phyloP scores from a whole-genome alignment of 1,140 invertebrate species.

The Lasaia peninsularis region DNA sequence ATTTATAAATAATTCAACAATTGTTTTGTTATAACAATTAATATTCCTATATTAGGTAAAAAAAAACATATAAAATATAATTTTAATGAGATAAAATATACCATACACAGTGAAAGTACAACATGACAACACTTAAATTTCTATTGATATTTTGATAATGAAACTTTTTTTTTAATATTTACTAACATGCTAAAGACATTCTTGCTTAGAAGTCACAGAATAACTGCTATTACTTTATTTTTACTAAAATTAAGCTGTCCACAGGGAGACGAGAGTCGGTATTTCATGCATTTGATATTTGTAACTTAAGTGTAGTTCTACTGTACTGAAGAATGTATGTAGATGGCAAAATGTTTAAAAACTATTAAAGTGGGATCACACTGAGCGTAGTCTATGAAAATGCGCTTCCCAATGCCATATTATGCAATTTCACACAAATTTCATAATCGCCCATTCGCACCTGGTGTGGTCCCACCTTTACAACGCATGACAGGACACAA shows the following conservation, averaged over 20 bases:
- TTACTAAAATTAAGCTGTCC: too few relatives aligned
- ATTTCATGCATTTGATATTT: background rate
- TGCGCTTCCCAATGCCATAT: too few relatives aligned
- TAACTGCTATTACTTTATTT: background rate
- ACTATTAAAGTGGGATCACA: background rate
- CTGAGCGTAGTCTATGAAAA: too few relatives aligned
- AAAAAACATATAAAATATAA: background rate
- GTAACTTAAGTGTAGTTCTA: background rate
- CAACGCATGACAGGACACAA: constrained; percentile 56
- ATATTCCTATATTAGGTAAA: constrained; percentile 6
- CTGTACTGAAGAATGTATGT: background rate
- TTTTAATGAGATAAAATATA: constrained; percentile 5
- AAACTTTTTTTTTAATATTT: background rate
- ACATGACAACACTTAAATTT: background rate
- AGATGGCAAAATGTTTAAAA: constrained; percentile 27
- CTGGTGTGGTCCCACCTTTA: constrained; percentile 8
- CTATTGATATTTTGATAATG: too few relatives aligned
- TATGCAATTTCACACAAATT: too few relatives aligned
- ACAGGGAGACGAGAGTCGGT: too few relatives aligned
- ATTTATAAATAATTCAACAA: constrained; percentile 12
- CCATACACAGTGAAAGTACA: background rate
- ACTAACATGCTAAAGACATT: background rate
- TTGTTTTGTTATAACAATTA: constrained; percentile 14
- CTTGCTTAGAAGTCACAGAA: background rate
- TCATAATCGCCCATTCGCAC: too few relatives aligned